Evolutionary conservation across 2,797 vertebrate species (phyloP), one percentile per base, ranked within the genome.

Genomic region (Corythornis leucogaster): DNA sequence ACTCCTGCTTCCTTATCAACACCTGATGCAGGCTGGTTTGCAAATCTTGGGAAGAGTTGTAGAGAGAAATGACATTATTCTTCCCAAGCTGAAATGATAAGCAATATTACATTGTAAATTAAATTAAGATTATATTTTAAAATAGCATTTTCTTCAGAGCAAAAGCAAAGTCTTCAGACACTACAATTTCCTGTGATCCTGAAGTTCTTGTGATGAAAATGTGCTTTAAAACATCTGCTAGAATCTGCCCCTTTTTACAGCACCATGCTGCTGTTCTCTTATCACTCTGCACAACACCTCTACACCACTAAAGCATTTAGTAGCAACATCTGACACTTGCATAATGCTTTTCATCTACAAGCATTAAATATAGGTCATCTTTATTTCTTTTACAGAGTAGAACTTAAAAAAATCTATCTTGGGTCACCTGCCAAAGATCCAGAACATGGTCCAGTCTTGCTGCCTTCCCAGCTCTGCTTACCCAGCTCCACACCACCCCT

Each of bases 351-450:
- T 81, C 7, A 38, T 20, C 31, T 26, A 20, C 21, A 42, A 35
- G 8, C 2, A 3, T 19, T 76, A 40, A 62, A 66, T 24, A 48
- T 4, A 59, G 9, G 6, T 48, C 0, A 6, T 33, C 30, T 43
- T 91, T n/a, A 43, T 61, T 54, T 69, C 55, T 58, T 94, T 92
- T 67, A 53, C 22, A 58, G 9, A 70, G 42, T n/a, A 48, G 17
- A 85, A 42, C 22, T 31, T 25, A 68, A 85, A 79, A 61, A 63
- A 40, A 14, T 25, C 8, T 8, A 17, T 46, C 40, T 75, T 89
- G 51, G 13, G 21, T 77, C 73, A 86, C 86, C 70, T 54, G 46
- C 33, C 51, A 90, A 95, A 57, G n/a, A 82, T 43, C 24, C 66
- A 63, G 42, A 64, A 19, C 12, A 9, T 1, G 9, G 21, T 54